phyloP scores from a whole-genome alignment of 1,140 invertebrate genomes.

The Ctenoplectra terminalis region DNA sequence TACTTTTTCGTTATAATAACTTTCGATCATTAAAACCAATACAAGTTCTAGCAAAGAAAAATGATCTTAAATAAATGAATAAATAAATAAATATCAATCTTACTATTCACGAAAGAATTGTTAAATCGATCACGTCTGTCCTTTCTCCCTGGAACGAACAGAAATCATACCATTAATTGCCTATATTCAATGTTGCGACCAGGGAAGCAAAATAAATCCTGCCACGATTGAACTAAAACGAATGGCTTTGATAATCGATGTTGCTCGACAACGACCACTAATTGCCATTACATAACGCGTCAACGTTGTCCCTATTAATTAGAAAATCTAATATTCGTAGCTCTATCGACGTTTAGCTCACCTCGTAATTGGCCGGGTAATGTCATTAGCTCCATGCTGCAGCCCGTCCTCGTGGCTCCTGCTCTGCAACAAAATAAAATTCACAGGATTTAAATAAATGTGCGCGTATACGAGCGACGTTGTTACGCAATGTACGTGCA shows the following conservation, averaged over 20 bases:
- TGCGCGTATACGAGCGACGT: constrained; percentile 2
- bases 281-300: constrained; percentile 23
- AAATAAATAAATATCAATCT: too few species aligned
- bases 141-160: neutral
- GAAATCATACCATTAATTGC: neutral
- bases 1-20: neutral
- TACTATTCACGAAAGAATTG: too few species aligned
- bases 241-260: constrained; percentile 7
- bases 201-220: constrained; percentile 3
- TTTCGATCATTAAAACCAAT: too few species aligned
- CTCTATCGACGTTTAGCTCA: neutral
- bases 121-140: neutral
- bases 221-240: neutral
- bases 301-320: constrained; percentile 33
- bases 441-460: constrained; percentile 44
- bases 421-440: constrained; percentile 20
- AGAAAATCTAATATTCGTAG: constrained; percentile 30
- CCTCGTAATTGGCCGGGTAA: constrained; percentile 35
- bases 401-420: too few species aligned
- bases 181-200: neutral
- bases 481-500: constrained; percentile 56
- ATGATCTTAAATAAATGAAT: too few species aligned
- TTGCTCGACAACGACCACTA: neutral
- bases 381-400: neutral
- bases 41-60: too few species aligned